Percentiles rank a stretch among this genome's conserved stretches.
Evolutionary conservation across 1,140 invertebrate genomes (phyloP).

Genomic region (Steinernema feltiae): DNA sequence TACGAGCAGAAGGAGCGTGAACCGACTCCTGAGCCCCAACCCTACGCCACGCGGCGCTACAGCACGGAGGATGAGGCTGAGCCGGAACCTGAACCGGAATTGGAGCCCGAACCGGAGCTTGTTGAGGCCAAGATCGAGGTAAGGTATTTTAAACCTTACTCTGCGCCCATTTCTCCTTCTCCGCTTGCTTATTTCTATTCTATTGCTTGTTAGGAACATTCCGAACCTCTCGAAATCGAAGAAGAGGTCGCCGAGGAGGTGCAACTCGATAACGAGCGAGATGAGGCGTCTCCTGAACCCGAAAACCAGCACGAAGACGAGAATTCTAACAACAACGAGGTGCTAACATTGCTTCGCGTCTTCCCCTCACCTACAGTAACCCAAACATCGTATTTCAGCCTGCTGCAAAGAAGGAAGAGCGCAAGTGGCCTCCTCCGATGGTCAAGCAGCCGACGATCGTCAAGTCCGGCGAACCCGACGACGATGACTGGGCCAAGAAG

Average conservation of each 20-base stretch:
- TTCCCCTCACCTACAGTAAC: neutral
- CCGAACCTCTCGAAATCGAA: neutral
- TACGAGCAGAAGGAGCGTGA: too few relatives aligned
- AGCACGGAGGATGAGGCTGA: neutral
- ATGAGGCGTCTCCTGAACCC: neutral
- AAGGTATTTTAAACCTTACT: neutral
- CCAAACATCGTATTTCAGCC: slow-evolving; percentile 1
- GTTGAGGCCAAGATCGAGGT: neutral
- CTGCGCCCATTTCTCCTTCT: neutral
- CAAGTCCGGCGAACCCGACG: neutral
- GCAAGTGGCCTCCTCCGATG: neutral
- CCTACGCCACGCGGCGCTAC: too few relatives aligned
- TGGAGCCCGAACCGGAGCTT: neutral
- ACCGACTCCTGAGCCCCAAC: too few relatives aligned
- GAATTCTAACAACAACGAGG: neutral
- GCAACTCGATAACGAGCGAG: neutral
- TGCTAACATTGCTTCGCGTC: neutral
- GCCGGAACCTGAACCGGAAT: neutral
- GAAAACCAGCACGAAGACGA: neutral
- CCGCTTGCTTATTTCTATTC: neutral
- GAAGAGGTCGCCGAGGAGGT: neutral
- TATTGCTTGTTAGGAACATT: neutral
- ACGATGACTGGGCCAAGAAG: neutral
- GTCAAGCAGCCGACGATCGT: neutral
- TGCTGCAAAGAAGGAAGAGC: neutral